Base-by-base conservation (phyloP, 1,140 invertebrate genomes). In the Leptinotarsa undecemlineata region DNA sequence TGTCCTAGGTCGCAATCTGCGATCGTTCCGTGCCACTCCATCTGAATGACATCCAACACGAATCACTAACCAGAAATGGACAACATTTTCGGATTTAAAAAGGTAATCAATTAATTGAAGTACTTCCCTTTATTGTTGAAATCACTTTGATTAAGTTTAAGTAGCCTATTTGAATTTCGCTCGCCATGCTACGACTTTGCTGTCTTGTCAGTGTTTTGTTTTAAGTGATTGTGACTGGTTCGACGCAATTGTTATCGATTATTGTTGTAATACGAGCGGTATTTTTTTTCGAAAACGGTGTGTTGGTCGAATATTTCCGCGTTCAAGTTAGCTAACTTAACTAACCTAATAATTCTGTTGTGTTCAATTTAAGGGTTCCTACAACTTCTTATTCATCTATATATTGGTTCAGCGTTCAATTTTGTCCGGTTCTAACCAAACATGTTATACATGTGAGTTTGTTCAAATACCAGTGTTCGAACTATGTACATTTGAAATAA, bases 41-140 rank as follows among this genome's bases (percentile, higher is more conserved):
- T 63, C 76, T 74, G 79, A 78, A 82, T 81, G 80, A 81, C 82
- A 83, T 79, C 80, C 79, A 78, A 83, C 71, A 60, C 72, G 75
- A 75, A 78, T 77, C 76, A 79, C 79, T 82, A 74, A 74, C 75
- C 76, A 80, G 83, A 83, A 81, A 85, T 85, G 84, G 83, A 85
- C 82, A 84, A 82, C 81, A 81, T 85, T 82, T 83, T 81, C 79
- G 80, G 82, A 48, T 79, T 84, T 68, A 84, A 83, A 82, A 85
- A 85, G 84, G 84, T 85, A 85, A 82, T 73, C 73, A 70, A 75
- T 78, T 71, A 74, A 77, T 74, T 71, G 73, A 74, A 74, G 75
- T 78, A 68, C 72, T 51, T 72, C 48, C 66, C 63, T 42, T 33
- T 74, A 47, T 19, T 69, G 68, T 74, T 26, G 68, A 71, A 72